These are phyloP conservation scores for Oncorhynchus tshawytscha DNA, from an alignment of 2,113 vertebrate genomes.

Conservation along the genomic window DNA sequence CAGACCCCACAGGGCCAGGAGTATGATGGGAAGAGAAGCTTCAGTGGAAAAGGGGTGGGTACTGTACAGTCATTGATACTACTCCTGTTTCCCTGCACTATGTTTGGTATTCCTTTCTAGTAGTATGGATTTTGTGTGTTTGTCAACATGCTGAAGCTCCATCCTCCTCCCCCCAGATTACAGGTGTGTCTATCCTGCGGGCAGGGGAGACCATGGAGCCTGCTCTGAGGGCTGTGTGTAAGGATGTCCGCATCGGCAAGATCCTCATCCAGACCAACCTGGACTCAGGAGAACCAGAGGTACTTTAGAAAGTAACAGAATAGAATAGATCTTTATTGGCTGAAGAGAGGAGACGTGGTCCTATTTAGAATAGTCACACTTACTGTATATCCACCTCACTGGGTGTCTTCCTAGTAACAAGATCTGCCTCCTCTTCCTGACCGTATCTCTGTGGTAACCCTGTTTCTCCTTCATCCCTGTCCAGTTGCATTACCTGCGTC, in stretches of 20 bases:
- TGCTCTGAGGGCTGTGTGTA: slow-evolving; percentile 87
- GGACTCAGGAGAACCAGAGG: slow-evolving; percentile 89
- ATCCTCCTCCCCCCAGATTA: slow-evolving; percentile 76
- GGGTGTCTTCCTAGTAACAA: slow-evolving; percentile 74
- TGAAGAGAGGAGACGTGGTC: background rate
- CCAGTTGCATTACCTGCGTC: slow-evolving; percentile 90
- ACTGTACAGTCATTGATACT: background rate
- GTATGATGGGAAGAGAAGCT: slow-evolving; percentile 78
- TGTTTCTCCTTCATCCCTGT: slow-evolving; percentile 70
- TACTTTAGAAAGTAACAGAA: slow-evolving; percentile 39
- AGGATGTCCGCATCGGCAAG: slow-evolving; percentile 91
- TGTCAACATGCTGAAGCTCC: background rate
- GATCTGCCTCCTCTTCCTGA: slow-evolving; percentile 50
- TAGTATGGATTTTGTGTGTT: background rate
- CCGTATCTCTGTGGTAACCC: slow-evolving; percentile 78
- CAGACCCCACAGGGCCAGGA: slow-evolving; percentile 89
- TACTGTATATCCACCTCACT: slow-evolving; percentile 45
- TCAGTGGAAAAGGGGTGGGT: slow-evolving; percentile 84
- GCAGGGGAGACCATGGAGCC: slow-evolving; percentile 95
- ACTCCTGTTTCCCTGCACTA: too few species aligned
- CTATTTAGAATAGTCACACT: background rate
- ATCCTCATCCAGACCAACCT: slow-evolving; percentile 96
- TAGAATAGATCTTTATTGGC: background rate
- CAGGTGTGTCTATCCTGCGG: slow-evolving; percentile 87
- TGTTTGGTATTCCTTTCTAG: background rate